Evolutionary conservation across 2,113 vertebrate genomes (phyloP).

Genomic region (Ceyx melanurus): DNA sequence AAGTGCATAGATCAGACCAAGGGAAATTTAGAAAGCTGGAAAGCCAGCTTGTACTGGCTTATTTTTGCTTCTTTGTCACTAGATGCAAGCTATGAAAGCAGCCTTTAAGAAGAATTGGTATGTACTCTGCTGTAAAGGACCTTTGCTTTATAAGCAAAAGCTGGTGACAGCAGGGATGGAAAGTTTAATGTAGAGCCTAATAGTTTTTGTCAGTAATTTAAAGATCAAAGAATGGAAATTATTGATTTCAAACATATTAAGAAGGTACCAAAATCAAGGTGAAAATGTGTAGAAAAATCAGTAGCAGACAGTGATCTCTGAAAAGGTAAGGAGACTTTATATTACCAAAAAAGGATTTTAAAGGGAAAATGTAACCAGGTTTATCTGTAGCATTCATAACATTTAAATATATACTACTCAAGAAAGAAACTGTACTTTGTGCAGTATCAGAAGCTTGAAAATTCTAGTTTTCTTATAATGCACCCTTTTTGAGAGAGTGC

Average conservation of each 20-base stretch:
- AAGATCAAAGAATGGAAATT: constrained; percentile 52
- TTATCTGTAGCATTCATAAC: constrained; percentile 52
- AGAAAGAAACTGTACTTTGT: constrained; percentile 50
- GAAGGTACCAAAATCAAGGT: constrained; percentile 59
- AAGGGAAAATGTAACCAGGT: constrained; percentile 59
- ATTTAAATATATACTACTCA: not conserved
- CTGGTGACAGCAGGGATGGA: not conserved
- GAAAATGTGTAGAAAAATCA: constrained; percentile 41
- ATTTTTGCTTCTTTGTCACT: not conserved
- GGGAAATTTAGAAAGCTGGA: not conserved
- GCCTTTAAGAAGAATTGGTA: not conserved
- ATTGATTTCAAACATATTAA: constrained; percentile 54
- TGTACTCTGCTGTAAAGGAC: constrained; percentile 36
- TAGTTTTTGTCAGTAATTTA: constrained; percentile 57
- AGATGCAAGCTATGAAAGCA: constrained; percentile 35
- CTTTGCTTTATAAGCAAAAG: constrained; percentile 62
- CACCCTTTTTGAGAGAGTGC: constrained; percentile 53
- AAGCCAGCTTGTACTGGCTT: not conserved
- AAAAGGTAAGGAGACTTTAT: constrained; percentile 29
- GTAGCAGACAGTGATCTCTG: constrained; percentile 21
- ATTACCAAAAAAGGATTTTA: constrained; percentile 59
- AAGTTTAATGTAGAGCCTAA: constrained; percentile 46
- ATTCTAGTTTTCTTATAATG: constrained; percentile 34
- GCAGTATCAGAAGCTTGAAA: constrained; percentile 52
- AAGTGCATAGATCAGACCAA: not conserved